These are phyloP conservation scores for Apodemia duryi DNA, from an alignment of 2,888 invertebrate species.

Conservation along the genomic window DNA sequence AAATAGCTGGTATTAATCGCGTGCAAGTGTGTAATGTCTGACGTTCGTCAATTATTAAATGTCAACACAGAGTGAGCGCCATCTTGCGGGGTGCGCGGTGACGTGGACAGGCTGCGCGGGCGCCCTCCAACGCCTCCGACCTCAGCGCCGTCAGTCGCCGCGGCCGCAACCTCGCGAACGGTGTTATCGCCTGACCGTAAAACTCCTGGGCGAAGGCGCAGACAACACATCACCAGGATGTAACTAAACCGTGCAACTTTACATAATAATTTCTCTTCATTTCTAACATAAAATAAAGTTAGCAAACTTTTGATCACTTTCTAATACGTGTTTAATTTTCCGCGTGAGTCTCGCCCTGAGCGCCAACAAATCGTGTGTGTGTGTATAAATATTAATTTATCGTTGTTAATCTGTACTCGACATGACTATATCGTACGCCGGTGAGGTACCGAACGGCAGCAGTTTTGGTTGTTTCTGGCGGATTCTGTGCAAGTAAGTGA, in stretches of 20 bases:
- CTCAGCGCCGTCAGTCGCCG: constrained; percentile 47
- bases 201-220: constrained; percentile 52
- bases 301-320: constrained; percentile 69
- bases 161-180: constrained; percentile 52
- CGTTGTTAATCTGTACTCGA: constrained; percentile 54
- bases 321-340: constrained; percentile 75
- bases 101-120: constrained; percentile 35
- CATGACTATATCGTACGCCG: constrained; percentile 95
- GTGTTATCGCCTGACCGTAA: constrained; percentile 55
- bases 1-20: not conserved
- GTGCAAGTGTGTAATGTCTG: not conserved
- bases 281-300: constrained; percentile 51
- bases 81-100: constrained; percentile 36
- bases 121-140: constrained; percentile 19
- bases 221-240: constrained; percentile 68
- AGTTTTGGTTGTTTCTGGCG: constrained; percentile 96
- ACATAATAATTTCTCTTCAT: constrained; percentile 59
- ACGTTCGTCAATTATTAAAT: not conserved
- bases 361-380: constrained; percentile 71
- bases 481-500: constrained; percentile 90
- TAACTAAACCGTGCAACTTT: constrained; percentile 61
- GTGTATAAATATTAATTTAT: constrained; percentile 69
- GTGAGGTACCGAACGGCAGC: constrained; percentile 94
- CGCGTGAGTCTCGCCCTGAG: constrained; percentile 68
- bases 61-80: constrained; percentile 33